phyloP scores from a whole-genome alignment of 2,113 vertebrate genomes.

The Sisor rabdophorus region DNA sequence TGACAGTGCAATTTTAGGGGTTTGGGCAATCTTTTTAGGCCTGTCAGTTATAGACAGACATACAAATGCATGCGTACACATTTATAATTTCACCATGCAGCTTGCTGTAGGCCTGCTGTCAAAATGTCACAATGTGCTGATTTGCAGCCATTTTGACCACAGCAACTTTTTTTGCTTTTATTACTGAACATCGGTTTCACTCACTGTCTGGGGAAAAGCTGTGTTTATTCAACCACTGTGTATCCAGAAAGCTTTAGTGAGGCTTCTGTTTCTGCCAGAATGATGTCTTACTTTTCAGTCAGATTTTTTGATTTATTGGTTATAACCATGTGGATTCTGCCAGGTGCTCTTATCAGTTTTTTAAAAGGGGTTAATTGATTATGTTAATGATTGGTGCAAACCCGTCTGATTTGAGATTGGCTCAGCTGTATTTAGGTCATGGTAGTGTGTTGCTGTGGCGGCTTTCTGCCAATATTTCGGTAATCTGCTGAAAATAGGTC shows the following conservation, averaged over 20 bases:
- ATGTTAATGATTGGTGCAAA: constrained; percentile 55
- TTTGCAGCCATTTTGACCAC: constrained; percentile 1
- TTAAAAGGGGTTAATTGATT: constrained; percentile 66
- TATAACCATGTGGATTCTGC: constrained; percentile 6
- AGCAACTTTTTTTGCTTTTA: constrained; percentile 28
- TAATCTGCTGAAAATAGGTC: constrained; percentile 55
- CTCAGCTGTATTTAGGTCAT: constrained; percentile 72
- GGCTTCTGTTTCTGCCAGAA: neutral
- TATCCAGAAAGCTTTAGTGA: constrained; percentile 4
- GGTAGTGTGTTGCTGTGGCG: constrained; percentile 63
- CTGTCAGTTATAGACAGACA: neutral
- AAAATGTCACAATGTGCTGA: neutral
- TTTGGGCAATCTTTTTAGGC: too few relatives aligned
- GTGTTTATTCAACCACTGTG: constrained; percentile 5
- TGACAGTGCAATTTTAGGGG: too few relatives aligned
- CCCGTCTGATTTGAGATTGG: constrained; percentile 62
- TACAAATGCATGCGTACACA: constrained; percentile 11
- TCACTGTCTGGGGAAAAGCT: constrained; percentile 32
- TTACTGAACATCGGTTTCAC: constrained; percentile 8
- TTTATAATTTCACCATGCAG: neutral
- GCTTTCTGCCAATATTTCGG: constrained; percentile 66
- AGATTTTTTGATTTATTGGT: constrained; percentile 22
- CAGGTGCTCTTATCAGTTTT: constrained; percentile 52
- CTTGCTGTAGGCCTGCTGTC: constrained; percentile 2
- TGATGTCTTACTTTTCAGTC: neutral